Conservation (phyloP, 35 echinoderm and acorn worm genomes). For the Heliocidaris tuberculata region DNA sequence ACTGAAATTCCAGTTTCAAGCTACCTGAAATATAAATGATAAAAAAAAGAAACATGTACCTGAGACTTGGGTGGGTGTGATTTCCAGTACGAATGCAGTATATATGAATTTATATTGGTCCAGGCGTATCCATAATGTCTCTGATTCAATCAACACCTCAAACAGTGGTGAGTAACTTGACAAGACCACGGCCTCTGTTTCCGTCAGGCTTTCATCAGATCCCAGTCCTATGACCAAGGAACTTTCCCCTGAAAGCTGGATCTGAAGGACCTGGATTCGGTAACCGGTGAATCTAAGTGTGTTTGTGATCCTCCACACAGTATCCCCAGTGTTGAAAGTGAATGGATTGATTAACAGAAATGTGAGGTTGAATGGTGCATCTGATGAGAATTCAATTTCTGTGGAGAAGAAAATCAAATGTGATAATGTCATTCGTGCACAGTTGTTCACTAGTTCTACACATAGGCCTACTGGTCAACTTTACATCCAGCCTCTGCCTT, state of each 20-base stretch:
- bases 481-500: no score
- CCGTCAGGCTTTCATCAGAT: not conserved
- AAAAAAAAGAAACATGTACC: not conserved
- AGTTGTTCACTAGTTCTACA: no score
- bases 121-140: not conserved
- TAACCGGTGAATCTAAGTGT: not conserved
- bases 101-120: not conserved
- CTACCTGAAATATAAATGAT: no score
- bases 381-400: not conserved
- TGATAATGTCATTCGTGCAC: no score
- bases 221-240: not conserved
- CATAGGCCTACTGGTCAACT: no score
- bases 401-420: not conserved
- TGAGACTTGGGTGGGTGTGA: not conserved
- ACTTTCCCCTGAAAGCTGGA: not conserved
- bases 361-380: not conserved
- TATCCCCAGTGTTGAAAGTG: not conserved
- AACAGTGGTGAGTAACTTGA: not conserved
- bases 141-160: not conserved
- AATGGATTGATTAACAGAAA: not conserved
- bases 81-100: not conserved
- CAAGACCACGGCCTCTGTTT: not conserved
- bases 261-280: not conserved
- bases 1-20: no score
- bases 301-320: not conserved